Conservation (phyloP, 2,888 invertebrate species). For the Hoplodrina blanda region DNA sequence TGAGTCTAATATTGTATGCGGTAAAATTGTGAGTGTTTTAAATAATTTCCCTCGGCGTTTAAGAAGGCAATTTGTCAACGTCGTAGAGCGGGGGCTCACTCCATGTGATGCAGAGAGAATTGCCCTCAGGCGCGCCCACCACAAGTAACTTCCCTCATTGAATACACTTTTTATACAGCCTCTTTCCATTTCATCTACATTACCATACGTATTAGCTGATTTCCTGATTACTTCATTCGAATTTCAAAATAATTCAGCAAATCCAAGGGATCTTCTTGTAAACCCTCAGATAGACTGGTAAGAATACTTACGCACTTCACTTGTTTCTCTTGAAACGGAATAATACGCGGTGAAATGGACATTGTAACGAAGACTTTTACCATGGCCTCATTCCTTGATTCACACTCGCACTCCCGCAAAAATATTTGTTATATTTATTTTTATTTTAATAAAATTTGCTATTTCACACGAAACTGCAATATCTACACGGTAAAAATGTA, state of each 20-base stretch:
- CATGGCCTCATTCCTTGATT: no score
- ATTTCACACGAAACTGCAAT: no score
- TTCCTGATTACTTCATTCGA: constrained; percentile 47
- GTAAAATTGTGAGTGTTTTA: constrained; percentile 69
- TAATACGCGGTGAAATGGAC: constrained; percentile 3
- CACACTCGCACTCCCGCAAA: no score
- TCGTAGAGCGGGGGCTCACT: constrained; percentile 60
- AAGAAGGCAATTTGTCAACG: constrained; percentile 77
- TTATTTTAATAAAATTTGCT: no score
- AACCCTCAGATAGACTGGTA: constrained; percentile 14
- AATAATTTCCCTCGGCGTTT: constrained; percentile 77
- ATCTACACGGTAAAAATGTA: no score
- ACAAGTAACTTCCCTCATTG: constrained; percentile 40
- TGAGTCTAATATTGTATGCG: constrained; percentile 39
- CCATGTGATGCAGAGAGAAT: constrained; percentile 50
- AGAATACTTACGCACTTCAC: constrained; percentile 16
- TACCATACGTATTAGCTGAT: constrained; percentile 58
- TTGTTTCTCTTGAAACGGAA: constrained; percentile 26
- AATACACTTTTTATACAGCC: constrained; percentile 52
- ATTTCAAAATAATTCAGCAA: constrained; percentile 49
- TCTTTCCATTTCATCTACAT: constrained; percentile 54
- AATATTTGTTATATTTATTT: no score
- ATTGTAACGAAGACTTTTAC: no score
- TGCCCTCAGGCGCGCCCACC: constrained; percentile 36
- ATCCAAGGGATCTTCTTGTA: constrained; percentile 27